Evolutionary conservation across 2,888 invertebrate genomes (phyloP), one percentile per base, ranked within the genome.

Genomic region (Dicyrtomina minuta): DNA sequence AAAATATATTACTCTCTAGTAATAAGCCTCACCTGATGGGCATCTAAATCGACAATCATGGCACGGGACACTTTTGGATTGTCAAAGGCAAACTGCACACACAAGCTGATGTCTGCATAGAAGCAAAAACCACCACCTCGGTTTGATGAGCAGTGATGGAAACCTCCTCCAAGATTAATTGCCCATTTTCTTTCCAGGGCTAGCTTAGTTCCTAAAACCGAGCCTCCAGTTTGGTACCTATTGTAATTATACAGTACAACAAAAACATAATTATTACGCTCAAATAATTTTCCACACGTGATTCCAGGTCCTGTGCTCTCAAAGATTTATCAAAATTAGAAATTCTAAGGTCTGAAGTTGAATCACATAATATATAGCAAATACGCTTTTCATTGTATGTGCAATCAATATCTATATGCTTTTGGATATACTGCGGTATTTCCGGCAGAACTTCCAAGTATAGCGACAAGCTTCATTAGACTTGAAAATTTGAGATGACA

Each of bases 41-140:
- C 94, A 83, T 95, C 94, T 80, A 95, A 84, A 82, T 95, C 95
- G 8, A 95, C 87, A 79, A 95, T 93, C 91, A 95, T 90, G 39
- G 90, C 85, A 60, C 81, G 79, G 55, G 81, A 80, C 1, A 84
- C 80, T 68, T 86, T 84, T 74, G 83, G 81, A 59, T 79, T 78
- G 24, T 84, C 82, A 74, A 91, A 85, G 13, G 92, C 82, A 80
- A 88, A 88, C 69, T 86, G 84, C 55, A 94, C 86, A 12, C 92
- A 83, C 75, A 95, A 83, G 0, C 92, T 90, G 60, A 95, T 93
- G 80, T 93, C 93, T 0, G 94, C 94, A 80, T 94, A 95, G 0
- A 90, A 88, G 82, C 94, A 95, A 83, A 95, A 95, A 0, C 95
- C 94, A 0, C 90, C 92, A 2, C 93, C 94, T 68, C 83, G 83